Evolutionary conservation across 2,113 vertebrate species (phyloP).

Genomic region (Perca flavescens): DNA sequence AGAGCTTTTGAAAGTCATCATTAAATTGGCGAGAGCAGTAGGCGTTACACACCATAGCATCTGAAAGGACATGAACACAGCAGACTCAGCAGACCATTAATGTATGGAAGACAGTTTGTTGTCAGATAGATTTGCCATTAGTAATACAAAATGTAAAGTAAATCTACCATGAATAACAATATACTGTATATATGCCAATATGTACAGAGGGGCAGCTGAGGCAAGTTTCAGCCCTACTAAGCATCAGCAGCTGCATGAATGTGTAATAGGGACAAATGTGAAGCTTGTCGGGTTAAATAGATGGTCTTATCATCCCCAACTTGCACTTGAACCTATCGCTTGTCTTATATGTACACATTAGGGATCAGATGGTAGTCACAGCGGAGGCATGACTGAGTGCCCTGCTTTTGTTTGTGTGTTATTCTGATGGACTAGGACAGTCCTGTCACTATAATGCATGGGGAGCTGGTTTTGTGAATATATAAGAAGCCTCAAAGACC

Average conservation of each 20-base stretch:
- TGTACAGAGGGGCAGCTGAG: neutral
- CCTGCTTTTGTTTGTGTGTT: neutral
- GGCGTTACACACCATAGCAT: neutral
- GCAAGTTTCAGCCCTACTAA: neutral
- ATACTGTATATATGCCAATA: neutral
- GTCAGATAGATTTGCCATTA: constrained; percentile 3
- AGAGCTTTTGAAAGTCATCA: neutral
- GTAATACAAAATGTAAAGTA: neutral
- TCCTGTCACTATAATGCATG: neutral
- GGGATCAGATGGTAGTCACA: neutral
- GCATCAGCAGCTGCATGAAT: constrained; percentile 2
- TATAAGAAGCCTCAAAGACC: neutral
- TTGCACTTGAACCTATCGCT: neutral
- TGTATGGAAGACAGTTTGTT: neutral
- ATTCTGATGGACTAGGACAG: neutral
- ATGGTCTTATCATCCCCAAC: neutral
- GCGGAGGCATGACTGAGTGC: neutral
- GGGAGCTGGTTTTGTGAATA: neutral
- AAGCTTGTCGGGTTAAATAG: constrained; percentile 24
- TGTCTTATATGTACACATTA: neutral
- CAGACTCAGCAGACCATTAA: neutral
- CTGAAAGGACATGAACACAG: neutral
- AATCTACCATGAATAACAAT: constrained; percentile 21
- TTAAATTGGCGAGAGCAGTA: neutral
- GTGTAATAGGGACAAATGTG: neutral